These are phyloP conservation scores for Gobio occitaniae DNA, from an alignment of 2,797 vertebrate species.

Conservation along the genomic window DNA sequence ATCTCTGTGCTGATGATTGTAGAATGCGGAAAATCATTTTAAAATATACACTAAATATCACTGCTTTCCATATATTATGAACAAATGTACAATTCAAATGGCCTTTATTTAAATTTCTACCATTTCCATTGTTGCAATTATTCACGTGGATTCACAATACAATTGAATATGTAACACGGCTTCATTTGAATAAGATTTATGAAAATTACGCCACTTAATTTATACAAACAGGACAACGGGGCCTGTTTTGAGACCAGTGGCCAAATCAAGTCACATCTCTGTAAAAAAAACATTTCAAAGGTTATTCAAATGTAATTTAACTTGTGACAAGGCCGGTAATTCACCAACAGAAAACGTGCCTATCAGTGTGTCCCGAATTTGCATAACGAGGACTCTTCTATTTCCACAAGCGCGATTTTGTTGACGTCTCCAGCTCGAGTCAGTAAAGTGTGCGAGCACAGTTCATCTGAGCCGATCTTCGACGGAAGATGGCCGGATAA, in stretches of 20 bases:
- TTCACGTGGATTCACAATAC: slow-evolving; percentile 90
- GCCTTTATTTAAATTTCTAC: slow-evolving; percentile 87
- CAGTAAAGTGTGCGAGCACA: slow-evolving; percentile 76
- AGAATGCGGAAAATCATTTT: slow-evolving; percentile 77
- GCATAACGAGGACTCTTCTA: slow-evolving; percentile 88
- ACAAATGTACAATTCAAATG: slow-evolving; percentile 89
- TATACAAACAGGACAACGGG: slow-evolving; percentile 83
- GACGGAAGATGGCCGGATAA: slow-evolving; percentile 76
- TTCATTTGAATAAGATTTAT: slow-evolving; percentile 95
- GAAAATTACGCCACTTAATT: slow-evolving; percentile 87
- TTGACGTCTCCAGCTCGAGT: slow-evolving; percentile 81
- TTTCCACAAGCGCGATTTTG: slow-evolving; percentile 83
- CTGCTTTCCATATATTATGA: slow-evolving; percentile 96
- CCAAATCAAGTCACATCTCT: slow-evolving; percentile 86
- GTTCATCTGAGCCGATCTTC: slow-evolving; percentile 77
- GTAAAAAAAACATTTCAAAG: slow-evolving; percentile 82
- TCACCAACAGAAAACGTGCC: slow-evolving; percentile 86
- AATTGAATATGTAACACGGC: slow-evolving; percentile 82
- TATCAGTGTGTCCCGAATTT: slow-evolving; percentile 85
- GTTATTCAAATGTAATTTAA: slow-evolving; percentile 92
- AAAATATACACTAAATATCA: slow-evolving; percentile 87
- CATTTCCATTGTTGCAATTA: slow-evolving; percentile 79
- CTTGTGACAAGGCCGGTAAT: slow-evolving; percentile 88
- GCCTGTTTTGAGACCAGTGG: slow-evolving; percentile 87
- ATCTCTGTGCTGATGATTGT: slow-evolving; percentile 82